A percentile compares a stretch with the other conserved stretches of the same genome.
These are phyloP conservation scores for Epicauta chinensis DNA, from an alignment of 1,140 invertebrate species.

Conservation along the genomic window DNA sequence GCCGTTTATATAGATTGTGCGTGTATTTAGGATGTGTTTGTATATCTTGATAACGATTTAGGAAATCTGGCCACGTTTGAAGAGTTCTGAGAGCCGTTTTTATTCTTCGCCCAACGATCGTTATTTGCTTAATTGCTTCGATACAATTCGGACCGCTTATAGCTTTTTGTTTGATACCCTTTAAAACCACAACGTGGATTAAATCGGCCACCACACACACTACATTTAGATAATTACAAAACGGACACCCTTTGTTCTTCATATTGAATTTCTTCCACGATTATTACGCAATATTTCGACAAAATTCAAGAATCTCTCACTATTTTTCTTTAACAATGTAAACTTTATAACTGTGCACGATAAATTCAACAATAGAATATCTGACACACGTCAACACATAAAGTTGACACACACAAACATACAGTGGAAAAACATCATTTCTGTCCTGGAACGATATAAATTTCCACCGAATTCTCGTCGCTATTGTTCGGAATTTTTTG, in stretches of 20 bases:
- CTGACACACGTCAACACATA: too few species aligned
- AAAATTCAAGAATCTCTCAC: too few species aligned
- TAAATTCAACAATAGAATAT: too few species aligned
- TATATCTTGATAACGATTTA: slow-evolving; percentile 10
- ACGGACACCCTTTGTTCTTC: slow-evolving; percentile 1
- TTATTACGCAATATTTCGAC: too few species aligned
- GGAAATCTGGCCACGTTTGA: slow-evolving; percentile 14
- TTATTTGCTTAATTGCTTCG: slow-evolving; percentile 17
- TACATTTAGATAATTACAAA: slow-evolving; percentile 15
- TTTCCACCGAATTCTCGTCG: too few species aligned
- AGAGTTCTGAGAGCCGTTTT: slow-evolving; percentile 2
- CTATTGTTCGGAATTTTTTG: too few species aligned
- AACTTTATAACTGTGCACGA: too few species aligned
- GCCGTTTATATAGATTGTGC: slow-evolving; percentile 6
- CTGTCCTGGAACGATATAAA: too few species aligned
- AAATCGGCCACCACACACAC: slow-evolving; percentile 3
- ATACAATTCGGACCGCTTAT: slow-evolving; percentile 9
- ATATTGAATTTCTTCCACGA: too few species aligned
- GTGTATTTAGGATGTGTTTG: slow-evolving; percentile 1
- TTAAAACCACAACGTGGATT: slow-evolving; percentile 13
- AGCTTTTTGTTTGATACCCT: slow-evolving; percentile 16
- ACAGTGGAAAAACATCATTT: too few species aligned
- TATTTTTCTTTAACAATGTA: too few species aligned
- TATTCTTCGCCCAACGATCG: slow-evolving; percentile 9
- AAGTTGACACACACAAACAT: too few species aligned